Evolutionary conservation across 2,888 invertebrate species (phyloP).

Genomic region (Amphipyra berbera): DNA sequence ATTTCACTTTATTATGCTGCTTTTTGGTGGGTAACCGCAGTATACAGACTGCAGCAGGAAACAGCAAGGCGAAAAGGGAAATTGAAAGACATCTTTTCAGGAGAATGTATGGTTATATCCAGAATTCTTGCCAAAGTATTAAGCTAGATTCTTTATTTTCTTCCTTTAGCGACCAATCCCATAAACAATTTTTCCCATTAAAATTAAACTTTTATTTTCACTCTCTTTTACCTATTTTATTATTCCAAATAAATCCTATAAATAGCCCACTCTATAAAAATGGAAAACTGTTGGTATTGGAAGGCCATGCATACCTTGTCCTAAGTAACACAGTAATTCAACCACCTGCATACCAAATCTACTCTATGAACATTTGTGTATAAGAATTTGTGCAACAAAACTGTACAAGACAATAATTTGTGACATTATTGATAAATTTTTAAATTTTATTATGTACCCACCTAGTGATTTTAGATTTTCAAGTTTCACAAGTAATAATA

Average conservation of each 20-base stretch:
- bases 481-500: slow-evolving; percentile 8
- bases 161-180: slow-evolving; percentile 71
- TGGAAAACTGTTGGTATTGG: slow-evolving; percentile 50
- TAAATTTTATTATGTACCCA: slow-evolving; percentile 1
- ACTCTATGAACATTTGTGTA: slow-evolving; percentile 23
- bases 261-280: slow-evolving; percentile 59
- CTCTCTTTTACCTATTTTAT: slow-evolving; percentile 48
- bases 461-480: slow-evolving; percentile 10
- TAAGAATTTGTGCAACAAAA: slow-evolving; percentile 20
- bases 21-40: slow-evolving; percentile 92
- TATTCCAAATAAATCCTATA: slow-evolving; percentile 61
- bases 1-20: slow-evolving; percentile 91
- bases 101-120: slow-evolving; percentile 93
- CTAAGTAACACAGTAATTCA: slow-evolving; percentile 26
- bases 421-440: slow-evolving; percentile 39
- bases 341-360: slow-evolving; percentile 16
- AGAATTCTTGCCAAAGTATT: slow-evolving; percentile 85
- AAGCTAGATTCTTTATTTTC: slow-evolving; percentile 81
- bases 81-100: slow-evolving; percentile 96
- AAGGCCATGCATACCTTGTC: slow-evolving; percentile 39
- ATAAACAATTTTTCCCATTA: slow-evolving; percentile 53
- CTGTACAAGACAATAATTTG: slow-evolving; percentile 25
- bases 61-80: slow-evolving; percentile 95
- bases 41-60: slow-evolving; percentile 94
- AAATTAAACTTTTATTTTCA: slow-evolving; percentile 43